Evolutionary conservation across 2,888 invertebrate species (phyloP), one percentile per base, ranked within the genome.

Genomic region (Listrodromus nycthemerus): DNA sequence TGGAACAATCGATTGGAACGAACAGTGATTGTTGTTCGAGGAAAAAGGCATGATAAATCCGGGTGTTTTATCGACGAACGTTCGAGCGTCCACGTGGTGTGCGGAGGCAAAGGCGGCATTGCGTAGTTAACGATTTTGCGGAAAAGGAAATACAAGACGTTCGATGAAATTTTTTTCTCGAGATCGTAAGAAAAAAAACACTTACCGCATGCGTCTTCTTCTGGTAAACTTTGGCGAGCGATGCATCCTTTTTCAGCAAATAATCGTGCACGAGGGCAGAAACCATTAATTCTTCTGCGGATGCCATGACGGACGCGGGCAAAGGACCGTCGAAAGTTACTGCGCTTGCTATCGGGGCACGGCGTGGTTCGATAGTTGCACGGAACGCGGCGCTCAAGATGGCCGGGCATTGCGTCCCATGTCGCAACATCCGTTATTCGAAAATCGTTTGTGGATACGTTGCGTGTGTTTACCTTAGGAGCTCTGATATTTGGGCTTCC

Each of bases 151-250:
- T 48, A 19, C 24, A 58, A 19, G 27, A 45, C 48, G 5, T 3
- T 6, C 67, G 65, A 37, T 8, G 19, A 19, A 41, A 52, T 0
- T 21, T 30, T 7, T 52, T 70, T 21, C 37, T 37, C 13, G 21
- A 71, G 63, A 70, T 21, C 21, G 77, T 67, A 70, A 70, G n/a
- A 7, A 63, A 85, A 45, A 45, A 45, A 45, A 45, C 41, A 95
- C 97, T 96, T 95, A 97, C 97, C 94, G 96, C 95, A 92, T 97
- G 97, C 0, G 95, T 95, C 94, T 96, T 96, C 89, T 95, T 95
- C 89, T 96, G 95, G 91, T 96, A 97, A 70, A 96, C 94, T 89
- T 95, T 94, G 0, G 97, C 97, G 41, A 97, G 90, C 6, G 95
- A 94, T 91, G 95, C 95, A 90, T 97, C 96, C 86, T 95, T 94